phyloP scores from a whole-genome alignment of 2,888 invertebrate species.

The Pterostichus madidus region DNA sequence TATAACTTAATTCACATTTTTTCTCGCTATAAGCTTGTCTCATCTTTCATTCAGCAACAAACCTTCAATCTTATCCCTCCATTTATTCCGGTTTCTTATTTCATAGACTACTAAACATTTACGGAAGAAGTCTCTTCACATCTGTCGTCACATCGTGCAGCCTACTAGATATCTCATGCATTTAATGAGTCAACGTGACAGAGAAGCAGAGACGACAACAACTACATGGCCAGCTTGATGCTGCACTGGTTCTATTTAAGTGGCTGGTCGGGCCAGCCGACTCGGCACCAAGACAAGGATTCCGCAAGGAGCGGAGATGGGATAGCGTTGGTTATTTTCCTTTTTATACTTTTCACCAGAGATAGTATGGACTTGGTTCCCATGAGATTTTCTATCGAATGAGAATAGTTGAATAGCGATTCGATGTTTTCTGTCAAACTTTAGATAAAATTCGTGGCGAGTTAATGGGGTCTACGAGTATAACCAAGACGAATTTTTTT shows the following conservation, averaged over 20 bases:
- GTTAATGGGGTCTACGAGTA: too few relatives aligned
- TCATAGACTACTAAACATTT: not conserved
- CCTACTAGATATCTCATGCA: constrained; percentile 33
- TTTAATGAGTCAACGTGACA: constrained; percentile 30
- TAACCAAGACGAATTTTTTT: too few relatives aligned
- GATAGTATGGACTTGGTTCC: not conserved
- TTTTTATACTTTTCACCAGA: not conserved
- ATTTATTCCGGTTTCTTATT: too few relatives aligned
- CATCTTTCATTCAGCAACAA: too few relatives aligned
- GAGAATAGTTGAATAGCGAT: too few relatives aligned
- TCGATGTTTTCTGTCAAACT: too few relatives aligned
- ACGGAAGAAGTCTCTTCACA: not conserved
- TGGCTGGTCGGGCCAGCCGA: not conserved
- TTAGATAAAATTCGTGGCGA: too few relatives aligned
- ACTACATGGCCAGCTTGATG: constrained; percentile 7
- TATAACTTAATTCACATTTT: too few relatives aligned
- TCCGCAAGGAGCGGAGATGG: not conserved
- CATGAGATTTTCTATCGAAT: too few relatives aligned
- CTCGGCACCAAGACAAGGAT: not conserved
- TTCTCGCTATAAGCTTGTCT: too few relatives aligned
- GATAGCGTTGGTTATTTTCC: not conserved
- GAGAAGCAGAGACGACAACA: not conserved
- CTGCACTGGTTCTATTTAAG: constrained; percentile 21
- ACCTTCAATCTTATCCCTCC: too few relatives aligned
- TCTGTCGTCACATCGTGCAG: not conserved